Evolutionary conservation across 2,888 invertebrate species (phyloP), one percentile per base, ranked within the genome.

Genomic region (Trissolcus brochymenae): DNA sequence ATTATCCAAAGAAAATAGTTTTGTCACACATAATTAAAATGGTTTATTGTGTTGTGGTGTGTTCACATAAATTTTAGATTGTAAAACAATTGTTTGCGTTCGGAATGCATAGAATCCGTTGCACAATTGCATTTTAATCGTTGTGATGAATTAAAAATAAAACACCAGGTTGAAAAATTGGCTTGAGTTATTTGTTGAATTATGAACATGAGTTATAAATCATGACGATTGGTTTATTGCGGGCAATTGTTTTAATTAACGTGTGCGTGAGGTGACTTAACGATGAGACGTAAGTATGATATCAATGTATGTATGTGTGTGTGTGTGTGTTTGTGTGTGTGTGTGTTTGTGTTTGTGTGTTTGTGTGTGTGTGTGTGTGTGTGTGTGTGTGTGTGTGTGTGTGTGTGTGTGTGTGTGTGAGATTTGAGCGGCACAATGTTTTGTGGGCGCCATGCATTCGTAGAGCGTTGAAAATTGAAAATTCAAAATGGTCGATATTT

Each of bases 401-500:
- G n/a, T n/a, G n/a, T n/a, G n/a, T n/a, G n/a, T n/a, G 46, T 57
- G 43, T 59, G 40, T 59, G 41, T 54, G 43, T 55, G 40, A 53
- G 41, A 53, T 35, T 35, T 35, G 35, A 35, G 35, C 35, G 35
- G 35, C 35, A 35, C 46, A 46, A 46, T 55, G 51, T 67, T 67
- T 67, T 55, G 61, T 67, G 57, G 66, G 66, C 73, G 66, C 65
- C 65, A 50, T 78, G 66, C 56, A 67, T 78, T 79, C 59, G 73
- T 89, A 88, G 88, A 89, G 88, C 89, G 89, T 89, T 88, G 88
- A 89, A 88, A 88, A 88, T 89, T 89, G 88, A 89, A 89, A 89
- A 89, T 87, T 88, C 89, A 89, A 89, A 89, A 89, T 89, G 89
- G 88, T 88, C 85, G 88, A 88, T 88, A 89, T 87, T 87, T 87